Percentiles rank a stretch among this genome's conserved stretches.
Evolutionary conservation across 1,140 invertebrate species (phyloP).

Genomic region (Marisa cornuarietis): DNA sequence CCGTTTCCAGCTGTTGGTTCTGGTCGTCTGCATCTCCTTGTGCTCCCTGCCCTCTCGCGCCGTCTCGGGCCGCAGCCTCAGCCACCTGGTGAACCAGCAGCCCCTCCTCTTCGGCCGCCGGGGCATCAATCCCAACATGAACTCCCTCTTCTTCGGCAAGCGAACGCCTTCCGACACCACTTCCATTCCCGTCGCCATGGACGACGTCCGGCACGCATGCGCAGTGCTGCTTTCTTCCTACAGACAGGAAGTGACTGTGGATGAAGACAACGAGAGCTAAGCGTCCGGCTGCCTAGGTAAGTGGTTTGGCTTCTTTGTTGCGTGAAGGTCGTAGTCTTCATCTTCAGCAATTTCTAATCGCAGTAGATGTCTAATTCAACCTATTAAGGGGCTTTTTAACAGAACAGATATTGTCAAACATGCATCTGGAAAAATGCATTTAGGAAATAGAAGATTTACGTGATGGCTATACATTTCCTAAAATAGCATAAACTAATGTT

Average conservation of each 20-base stretch:
- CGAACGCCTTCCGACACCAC: neutral
- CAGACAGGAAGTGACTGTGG: constrained; percentile 5
- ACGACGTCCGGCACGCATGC: constrained; percentile 8
- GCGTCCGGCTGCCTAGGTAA: too few relatives aligned
- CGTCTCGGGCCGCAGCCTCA: constrained; percentile 1
- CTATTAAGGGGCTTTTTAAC: too few relatives aligned
- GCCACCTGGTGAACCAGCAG: constrained; percentile 14
- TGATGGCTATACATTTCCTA: too few relatives aligned
- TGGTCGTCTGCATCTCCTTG: neutral
- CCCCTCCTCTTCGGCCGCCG: constrained; percentile 25
- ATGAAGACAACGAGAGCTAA: constrained; percentile 7
- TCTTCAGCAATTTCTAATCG: too few relatives aligned
- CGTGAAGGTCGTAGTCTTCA: too few relatives aligned
- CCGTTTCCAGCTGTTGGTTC: neutral
- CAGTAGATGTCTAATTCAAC: too few relatives aligned
- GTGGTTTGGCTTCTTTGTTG: too few relatives aligned
- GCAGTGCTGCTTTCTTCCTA: constrained; percentile 4
- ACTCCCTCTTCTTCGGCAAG: constrained; percentile 32
- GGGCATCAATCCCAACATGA: constrained; percentile 31
- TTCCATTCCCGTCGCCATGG: neutral
- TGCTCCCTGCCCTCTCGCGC: neutral
- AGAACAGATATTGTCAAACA: too few relatives aligned
- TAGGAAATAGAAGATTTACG: too few relatives aligned
- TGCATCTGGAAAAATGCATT: too few relatives aligned
- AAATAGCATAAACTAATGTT: too few relatives aligned